Evolutionary conservation across 1,140 invertebrate genomes (phyloP).

Genomic region (Lepidurus apus): DNA sequence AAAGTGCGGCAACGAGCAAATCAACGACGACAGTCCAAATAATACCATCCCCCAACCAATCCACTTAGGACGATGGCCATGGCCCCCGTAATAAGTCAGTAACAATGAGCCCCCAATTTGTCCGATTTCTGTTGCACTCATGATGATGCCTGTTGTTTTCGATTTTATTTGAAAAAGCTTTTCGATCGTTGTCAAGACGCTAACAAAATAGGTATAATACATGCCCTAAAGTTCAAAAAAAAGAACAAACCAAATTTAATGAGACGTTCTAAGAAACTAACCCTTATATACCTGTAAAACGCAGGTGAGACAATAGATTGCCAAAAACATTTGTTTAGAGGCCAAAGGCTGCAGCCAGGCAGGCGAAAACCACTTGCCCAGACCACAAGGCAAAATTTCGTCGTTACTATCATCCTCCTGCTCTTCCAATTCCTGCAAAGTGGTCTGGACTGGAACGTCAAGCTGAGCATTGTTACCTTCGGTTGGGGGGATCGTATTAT

Average conservation of each 20-base stretch:
- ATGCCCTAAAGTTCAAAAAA: slow-evolving; percentile 54
- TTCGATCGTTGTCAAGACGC: slow-evolving; percentile 93
- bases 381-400: slow-evolving; percentile 54
- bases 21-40: slow-evolving; percentile 77
- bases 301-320: slow-evolving; percentile 64
- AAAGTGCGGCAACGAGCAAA: slow-evolving; percentile 77
- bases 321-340: slow-evolving; percentile 81
- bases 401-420: slow-evolving; percentile 46
- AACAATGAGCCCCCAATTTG: slow-evolving; percentile 75
- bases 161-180: slow-evolving; percentile 93
- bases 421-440: slow-evolving; percentile 24
- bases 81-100: slow-evolving; percentile 86
- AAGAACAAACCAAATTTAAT: not conserved
- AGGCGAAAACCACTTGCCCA: slow-evolving; percentile 59
- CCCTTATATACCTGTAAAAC: slow-evolving; percentile 28
- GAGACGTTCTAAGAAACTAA: not conserved
- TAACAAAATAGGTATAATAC: slow-evolving; percentile 93
- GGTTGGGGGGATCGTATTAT: not conserved
- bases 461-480: not conserved
- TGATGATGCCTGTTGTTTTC: slow-evolving; percentile 85
- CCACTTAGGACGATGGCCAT: slow-evolving; percentile 92
- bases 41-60: slow-evolving; percentile 89
- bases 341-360: slow-evolving; percentile 68
- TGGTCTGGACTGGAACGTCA: not conserved
- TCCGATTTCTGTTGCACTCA: slow-evolving; percentile 91